Evolutionary conservation across 2,888 invertebrate genomes (phyloP).

Genomic region (Agrochola macilenta): DNA sequence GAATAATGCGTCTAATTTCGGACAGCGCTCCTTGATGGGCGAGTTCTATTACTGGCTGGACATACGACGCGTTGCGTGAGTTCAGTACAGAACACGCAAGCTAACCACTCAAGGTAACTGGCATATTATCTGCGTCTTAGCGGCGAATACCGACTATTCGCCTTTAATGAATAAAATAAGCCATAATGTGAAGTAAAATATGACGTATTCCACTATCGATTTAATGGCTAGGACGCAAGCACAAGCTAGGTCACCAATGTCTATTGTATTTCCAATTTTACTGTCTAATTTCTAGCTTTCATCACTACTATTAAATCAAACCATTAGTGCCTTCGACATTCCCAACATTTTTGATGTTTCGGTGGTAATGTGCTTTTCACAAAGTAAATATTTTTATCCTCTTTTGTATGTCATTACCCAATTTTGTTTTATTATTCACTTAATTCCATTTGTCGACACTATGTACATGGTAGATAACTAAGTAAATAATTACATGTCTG

Average conservation of each 20-base stretch:
- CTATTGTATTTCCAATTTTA: not conserved
- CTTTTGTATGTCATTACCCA: conserved; percentile 1
- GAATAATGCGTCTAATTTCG: too few species aligned
- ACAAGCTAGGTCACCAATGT: not conserved
- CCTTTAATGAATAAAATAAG: too few species aligned
- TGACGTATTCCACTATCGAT: not conserved
- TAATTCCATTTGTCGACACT: conserved; percentile 22
- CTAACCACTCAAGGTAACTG: too few species aligned
- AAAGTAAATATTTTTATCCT: conserved; percentile 13
- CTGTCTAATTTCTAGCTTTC: not conserved
- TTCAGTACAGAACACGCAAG: too few species aligned
- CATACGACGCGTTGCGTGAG: too few species aligned
- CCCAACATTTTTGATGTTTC: not conserved
- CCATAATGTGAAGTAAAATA: too few species aligned
- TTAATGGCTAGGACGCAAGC: not conserved
- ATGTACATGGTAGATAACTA: not conserved
- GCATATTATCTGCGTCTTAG: too few species aligned
- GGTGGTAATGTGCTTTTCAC: not conserved
- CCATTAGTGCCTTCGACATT: not conserved
- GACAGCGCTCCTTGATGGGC: too few species aligned
- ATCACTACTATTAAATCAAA: not conserved
- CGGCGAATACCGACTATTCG: too few species aligned
- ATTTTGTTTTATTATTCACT: conserved; percentile 11
- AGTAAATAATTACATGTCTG: conserved; percentile 30
- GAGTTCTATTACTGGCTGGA: too few species aligned